These are phyloP conservation scores for Drosophila takahashii DNA, from an alignment of 1,140 invertebrate species.

Conservation along the genomic window DNA sequence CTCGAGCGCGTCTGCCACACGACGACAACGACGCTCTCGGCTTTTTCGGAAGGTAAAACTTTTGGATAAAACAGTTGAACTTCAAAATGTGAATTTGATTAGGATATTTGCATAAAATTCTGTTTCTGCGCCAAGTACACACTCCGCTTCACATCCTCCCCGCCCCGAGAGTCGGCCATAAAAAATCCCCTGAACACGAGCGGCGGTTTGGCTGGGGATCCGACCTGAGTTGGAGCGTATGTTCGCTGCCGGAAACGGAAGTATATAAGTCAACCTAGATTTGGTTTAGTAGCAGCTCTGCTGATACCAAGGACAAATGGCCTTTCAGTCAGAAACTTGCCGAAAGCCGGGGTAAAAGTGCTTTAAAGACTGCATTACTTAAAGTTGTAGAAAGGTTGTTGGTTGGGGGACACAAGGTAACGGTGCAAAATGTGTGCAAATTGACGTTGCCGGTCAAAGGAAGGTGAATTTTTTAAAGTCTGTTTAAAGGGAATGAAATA, in stretches of 20 bases:
- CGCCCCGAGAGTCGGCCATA: slow-evolving; percentile 19
- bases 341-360: slow-evolving; percentile 21
- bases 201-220: slow-evolving; percentile 4
- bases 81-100: slow-evolving; percentile 84
- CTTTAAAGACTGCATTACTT: slow-evolving; percentile 28
- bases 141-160: slow-evolving; percentile 41
- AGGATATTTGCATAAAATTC: slow-evolving; percentile 84
- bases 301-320: slow-evolving; percentile 55
- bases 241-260: slow-evolving; percentile 51
- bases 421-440: background rate
- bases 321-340: slow-evolving; percentile 51
- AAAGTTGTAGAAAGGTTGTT: slow-evolving; percentile 13
- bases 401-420: background rate
- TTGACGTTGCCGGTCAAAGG: background rate
- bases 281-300: slow-evolving; percentile 51
- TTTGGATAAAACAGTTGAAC: slow-evolving; percentile 84
- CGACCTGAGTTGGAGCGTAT: slow-evolving; percentile 39
- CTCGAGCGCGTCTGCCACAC: slow-evolving; percentile 60
- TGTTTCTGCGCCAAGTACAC: slow-evolving; percentile 76
- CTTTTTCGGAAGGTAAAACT: slow-evolving; percentile 66
- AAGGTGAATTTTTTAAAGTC: background rate
- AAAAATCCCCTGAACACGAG: slow-evolving; percentile 34
- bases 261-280: slow-evolving; percentile 55
- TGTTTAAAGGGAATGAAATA: background rate
- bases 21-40: slow-evolving; percentile 24